Evolutionary conservation across 2,113 vertebrate species (phyloP).

Genomic region (Aegithalos caudatus): DNA sequence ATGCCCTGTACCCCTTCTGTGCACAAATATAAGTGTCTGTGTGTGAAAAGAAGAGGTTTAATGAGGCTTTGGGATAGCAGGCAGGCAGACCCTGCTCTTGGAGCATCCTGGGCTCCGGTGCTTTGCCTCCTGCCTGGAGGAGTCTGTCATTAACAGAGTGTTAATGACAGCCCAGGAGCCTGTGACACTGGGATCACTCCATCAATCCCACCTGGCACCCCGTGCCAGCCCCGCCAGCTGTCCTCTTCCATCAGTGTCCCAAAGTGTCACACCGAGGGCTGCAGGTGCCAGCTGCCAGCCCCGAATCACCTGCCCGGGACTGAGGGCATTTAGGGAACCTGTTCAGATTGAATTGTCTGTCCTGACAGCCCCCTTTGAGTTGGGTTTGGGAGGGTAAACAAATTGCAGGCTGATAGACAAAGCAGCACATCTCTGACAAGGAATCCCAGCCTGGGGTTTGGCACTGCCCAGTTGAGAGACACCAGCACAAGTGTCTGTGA

Average conservation of each 20-base stretch:
- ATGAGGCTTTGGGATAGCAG: not conserved
- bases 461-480: not conserved
- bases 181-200: conserved; percentile 59
- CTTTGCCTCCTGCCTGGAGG: not conserved
- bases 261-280: conserved; percentile 36
- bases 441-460: not conserved
- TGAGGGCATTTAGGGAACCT: not conserved
- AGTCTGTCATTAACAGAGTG: too few species aligned
- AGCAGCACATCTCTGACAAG: not conserved
- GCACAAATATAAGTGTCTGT: accelerated
- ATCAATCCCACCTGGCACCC: conserved; percentile 77
- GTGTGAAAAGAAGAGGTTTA: not conserved
- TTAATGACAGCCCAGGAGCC: conserved; percentile 50
- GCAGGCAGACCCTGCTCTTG: not conserved
- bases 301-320: conserved; percentile 64
- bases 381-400: conserved; percentile 56
- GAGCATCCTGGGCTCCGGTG: accelerated
- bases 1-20: not conserved
- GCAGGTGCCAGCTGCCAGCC: conserved; percentile 75
- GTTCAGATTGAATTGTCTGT: conserved; percentile 30
- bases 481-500: not conserved
- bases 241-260: conserved; percentile 80
- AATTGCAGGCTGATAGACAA: conserved; percentile 49
- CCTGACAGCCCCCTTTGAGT: conserved; percentile 36
- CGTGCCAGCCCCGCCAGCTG: conserved; percentile 81